Evolutionary conservation across 2,113 vertebrate species (phyloP), one percentile per base, ranked within the genome.

Genomic region (Cettia cetti): DNA sequence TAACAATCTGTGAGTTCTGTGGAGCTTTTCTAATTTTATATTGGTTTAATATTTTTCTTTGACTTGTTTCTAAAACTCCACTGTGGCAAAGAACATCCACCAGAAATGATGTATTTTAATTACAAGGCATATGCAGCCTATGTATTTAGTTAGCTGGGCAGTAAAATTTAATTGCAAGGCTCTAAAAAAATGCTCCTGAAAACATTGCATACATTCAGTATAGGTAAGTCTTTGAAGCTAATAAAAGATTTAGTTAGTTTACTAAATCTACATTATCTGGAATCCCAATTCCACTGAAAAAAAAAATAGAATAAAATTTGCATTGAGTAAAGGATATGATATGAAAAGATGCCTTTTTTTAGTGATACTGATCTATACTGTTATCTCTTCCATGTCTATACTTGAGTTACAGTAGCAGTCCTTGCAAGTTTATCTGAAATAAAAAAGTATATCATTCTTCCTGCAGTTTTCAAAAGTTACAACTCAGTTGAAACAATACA

Each of bases 51-150:
- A 75, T 69, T 95, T 95, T 94, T 94, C 68, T 92, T 92, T 92
- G 84, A 90, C 77, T 90, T 75, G 26, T 93, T 79, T 82, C 88
- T 96, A 44, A 83, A 93, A 76, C 79, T 90, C 54, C 40, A 28
- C 60, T 86, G 68, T 92, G 90, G 90, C 82, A 76, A 65, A 89
- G 72, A 92, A 90, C 86, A 84, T 96, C 92, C 90, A 86, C 52
- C 84, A 92, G 86, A 90, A 96, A 94, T 93, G 30, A 94, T 95
- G 52, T 93, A 71, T 95, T 97, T 97, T 97, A 96, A 97, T 92
- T 96, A 95, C 70, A 82, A 83, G 86, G 74, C 42, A 75, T 90
- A 91, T 91, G 68, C 35, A 90, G 75, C 69, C 35, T 76, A 42
- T 70, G 92, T 97, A 92, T 92, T 96, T 61, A 89, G 56, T 91